These are phyloP conservation scores for Acipenser ruthenus DNA, from an alignment of 2,797 vertebrate species.

Conservation along the genomic window DNA sequence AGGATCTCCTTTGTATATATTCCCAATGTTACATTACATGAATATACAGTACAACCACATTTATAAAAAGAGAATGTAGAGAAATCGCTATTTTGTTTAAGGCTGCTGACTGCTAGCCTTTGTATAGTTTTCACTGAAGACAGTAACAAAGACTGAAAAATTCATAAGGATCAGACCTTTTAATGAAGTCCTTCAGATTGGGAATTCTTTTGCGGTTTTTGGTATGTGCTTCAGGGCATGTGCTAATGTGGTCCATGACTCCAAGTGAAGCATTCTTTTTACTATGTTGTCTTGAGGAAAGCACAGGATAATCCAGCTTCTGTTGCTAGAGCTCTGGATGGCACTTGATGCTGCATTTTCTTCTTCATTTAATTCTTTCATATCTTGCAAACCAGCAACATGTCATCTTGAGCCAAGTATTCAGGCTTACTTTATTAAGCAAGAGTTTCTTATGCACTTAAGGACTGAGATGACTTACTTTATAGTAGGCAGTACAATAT, in stretches of 20 bases:
- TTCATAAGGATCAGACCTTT: not conserved
- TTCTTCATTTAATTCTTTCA: not conserved
- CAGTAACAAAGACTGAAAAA: not conserved
- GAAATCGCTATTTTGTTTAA: too few species aligned
- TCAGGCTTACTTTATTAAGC: not conserved
- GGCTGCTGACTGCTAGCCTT: not conserved
- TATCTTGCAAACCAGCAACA: not conserved
- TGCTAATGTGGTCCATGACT: not conserved
- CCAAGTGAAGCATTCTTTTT: slow-evolving; percentile 11
- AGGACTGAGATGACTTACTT: not conserved
- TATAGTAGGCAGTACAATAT: not conserved
- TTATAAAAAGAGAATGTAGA: too few species aligned
- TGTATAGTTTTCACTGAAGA: not conserved
- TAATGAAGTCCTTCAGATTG: not conserved
- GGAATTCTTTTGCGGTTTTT: slow-evolving; percentile 2
- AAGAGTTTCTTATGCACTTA: not conserved
- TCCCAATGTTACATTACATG: too few species aligned
- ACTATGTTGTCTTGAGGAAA: slow-evolving; percentile 18
- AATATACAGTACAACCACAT: too few species aligned
- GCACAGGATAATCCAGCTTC: slow-evolving; percentile 1
- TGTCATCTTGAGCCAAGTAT: not conserved
- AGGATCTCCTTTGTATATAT: too few species aligned
- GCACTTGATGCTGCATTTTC: not conserved
- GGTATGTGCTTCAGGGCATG: not conserved
- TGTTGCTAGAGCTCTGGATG: not conserved